A percentile compares a stretch with the other conserved stretches of the same genome.
Conservation (phyloP, 2,113 vertebrate genomes). For the Colistium nudipinnis region DNA sequence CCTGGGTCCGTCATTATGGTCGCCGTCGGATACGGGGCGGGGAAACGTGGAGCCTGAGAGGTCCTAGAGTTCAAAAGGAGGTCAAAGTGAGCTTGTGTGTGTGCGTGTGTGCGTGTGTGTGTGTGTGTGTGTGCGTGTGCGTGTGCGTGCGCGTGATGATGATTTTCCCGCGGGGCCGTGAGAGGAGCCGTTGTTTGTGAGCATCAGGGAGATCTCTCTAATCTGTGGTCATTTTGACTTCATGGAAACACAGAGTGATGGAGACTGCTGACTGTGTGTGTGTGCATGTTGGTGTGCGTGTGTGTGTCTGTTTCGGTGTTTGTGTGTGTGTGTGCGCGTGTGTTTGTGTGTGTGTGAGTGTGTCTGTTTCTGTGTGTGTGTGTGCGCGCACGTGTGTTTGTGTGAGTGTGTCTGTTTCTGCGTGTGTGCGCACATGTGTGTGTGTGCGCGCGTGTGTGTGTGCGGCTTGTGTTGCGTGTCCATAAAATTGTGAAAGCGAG, state of each 20-base stretch:
- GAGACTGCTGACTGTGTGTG: not conserved
- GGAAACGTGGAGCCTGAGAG: slow-evolving; percentile 10
- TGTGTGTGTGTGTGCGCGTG: not conserved
- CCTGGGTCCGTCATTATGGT: slow-evolving; percentile 11
- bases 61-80: slow-evolving; percentile 20
- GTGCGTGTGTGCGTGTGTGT: slow-evolving; percentile 2
- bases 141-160: not conserved
- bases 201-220: slow-evolving; percentile 17
- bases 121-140: not conserved
- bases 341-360: slow-evolving; percentile 1
- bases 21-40: slow-evolving; percentile 1
- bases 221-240: slow-evolving; percentile 25
- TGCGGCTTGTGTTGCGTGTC: slow-evolving; percentile 14
- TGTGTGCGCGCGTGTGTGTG: no score
- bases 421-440: no score
- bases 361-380: not conserved
- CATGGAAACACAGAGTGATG: slow-evolving; percentile 31
- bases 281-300: slow-evolving; percentile 1
- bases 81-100: slow-evolving; percentile 15
- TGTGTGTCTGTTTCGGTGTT: not conserved
- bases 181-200: slow-evolving; percentile 31
- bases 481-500: slow-evolving; percentile 35
- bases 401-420: no score
- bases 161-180: slow-evolving; percentile 1
- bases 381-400: not conserved